Evolutionary conservation across 2,797 vertebrate genomes (phyloP).

Genomic region (Phrynocephalus vlangalii): DNA sequence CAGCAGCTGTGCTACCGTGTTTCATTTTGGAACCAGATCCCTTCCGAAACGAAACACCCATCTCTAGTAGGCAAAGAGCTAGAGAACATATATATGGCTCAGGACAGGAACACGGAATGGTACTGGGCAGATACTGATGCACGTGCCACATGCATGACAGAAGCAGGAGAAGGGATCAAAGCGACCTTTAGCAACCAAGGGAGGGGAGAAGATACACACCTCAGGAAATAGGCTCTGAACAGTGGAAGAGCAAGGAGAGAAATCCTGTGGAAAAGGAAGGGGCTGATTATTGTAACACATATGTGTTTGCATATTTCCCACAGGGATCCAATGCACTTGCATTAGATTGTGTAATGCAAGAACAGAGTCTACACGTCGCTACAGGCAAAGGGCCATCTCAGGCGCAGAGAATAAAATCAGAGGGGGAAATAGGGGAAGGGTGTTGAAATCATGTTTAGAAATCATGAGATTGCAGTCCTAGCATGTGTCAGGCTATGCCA

Average conservation of each 20-base stretch:
- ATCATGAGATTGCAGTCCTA: background rate
- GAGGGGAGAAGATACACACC: constrained; percentile 75
- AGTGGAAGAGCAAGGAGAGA: constrained; percentile 75
- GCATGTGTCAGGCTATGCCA: background rate
- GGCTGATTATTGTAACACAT: constrained; percentile 49
- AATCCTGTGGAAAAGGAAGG: constrained; percentile 80
- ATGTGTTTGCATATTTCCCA: background rate
- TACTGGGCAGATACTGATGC: constrained; percentile 17
- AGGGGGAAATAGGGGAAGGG: background rate
- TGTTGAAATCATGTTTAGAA: background rate
- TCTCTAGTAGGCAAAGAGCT: background rate
- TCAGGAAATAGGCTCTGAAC: constrained; percentile 79
- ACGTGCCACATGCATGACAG: constrained; percentile 26
- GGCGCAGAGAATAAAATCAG: background rate
- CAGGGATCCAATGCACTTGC: accelerated
- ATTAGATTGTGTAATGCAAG: constrained; percentile 9
- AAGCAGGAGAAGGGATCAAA: background rate
- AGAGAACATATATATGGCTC: background rate
- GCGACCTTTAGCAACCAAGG: background rate
- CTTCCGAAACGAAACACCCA: no score
- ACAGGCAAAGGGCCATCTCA: background rate
- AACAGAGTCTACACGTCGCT: background rate
- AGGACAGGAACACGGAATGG: background rate
- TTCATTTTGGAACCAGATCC: no score
- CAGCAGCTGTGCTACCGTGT: no score